phyloP scores from a whole-genome alignment of 2,113 vertebrate species.

The Alligator mississippiensis region DNA sequence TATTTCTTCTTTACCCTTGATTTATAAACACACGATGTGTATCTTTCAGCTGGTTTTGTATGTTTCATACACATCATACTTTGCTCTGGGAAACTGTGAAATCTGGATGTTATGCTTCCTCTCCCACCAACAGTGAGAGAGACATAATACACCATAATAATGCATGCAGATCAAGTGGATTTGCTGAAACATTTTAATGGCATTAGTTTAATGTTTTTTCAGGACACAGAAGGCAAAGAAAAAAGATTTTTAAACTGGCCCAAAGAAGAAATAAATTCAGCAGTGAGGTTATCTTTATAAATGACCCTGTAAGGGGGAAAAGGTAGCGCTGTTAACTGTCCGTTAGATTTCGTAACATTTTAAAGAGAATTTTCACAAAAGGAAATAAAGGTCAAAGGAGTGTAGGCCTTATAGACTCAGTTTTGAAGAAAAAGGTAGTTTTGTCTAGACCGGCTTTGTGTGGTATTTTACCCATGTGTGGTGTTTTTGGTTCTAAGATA shows the following conservation, averaged over 20 bases:
- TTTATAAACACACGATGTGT: background rate
- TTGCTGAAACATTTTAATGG: background rate
- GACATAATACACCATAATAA: background rate
- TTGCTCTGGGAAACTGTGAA: background rate
- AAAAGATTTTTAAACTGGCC: background rate
- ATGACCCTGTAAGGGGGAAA: background rate
- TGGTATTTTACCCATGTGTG: background rate
- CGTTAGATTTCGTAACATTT: background rate
- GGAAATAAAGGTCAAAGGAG: background rate
- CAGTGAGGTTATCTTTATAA: background rate
- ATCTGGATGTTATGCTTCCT: background rate
- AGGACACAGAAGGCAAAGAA: background rate
- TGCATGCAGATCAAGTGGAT: rapidly evolving
- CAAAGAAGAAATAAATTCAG: background rate
- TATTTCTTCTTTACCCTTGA: background rate
- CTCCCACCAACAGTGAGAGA: background rate
- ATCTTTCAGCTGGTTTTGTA: background rate
- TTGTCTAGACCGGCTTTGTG: background rate
- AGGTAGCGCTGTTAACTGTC: rapidly evolving
- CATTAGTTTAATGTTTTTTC: background rate
- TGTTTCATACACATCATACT: background rate
- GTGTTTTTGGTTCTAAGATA: background rate
- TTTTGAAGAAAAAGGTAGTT: background rate
- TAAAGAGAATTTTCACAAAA: background rate
- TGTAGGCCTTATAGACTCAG: too few species aligned